Evolutionary conservation across 2,797 vertebrate species (phyloP).

Genomic region (Diglossa cyanea): DNA sequence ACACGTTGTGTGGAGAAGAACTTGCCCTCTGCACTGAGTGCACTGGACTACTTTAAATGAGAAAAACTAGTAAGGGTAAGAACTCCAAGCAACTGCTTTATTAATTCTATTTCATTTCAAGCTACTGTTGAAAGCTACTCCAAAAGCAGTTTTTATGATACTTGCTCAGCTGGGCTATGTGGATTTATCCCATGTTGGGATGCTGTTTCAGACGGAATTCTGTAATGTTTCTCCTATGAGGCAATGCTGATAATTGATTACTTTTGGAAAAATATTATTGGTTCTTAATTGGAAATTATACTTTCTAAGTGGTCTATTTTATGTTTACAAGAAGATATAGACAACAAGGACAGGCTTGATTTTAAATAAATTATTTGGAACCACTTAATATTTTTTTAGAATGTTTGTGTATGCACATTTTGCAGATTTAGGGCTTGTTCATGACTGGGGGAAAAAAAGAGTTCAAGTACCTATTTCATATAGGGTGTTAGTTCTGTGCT

Average conservation of each 20-base stretch:
- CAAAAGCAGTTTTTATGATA: neutral
- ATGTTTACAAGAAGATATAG: neutral
- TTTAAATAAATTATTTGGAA: neutral
- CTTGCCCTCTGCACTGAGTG: neutral
- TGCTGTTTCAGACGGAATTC: neutral
- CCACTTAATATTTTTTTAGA: neutral
- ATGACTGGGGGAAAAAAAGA: neutral
- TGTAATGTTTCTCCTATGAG: neutral
- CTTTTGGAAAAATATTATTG: rapidly evolving
- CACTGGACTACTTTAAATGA: neutral
- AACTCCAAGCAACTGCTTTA: neutral
- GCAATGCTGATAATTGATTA: neutral
- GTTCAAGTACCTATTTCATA: neutral
- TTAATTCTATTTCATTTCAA: neutral
- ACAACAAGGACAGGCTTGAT: neutral
- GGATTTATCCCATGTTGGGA: neutral
- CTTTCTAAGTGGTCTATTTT: neutral
- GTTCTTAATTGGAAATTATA: neutral
- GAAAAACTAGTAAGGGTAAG: neutral
- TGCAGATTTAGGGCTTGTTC: neutral
- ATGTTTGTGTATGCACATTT: neutral
- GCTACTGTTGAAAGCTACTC: neutral
- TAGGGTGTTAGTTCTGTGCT: neutral
- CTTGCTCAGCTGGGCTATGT: neutral
- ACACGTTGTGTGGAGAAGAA: neutral